Evolutionary conservation across 2,888 invertebrate species (phyloP).

Genomic region (Pristionchus entomophagus): DNA sequence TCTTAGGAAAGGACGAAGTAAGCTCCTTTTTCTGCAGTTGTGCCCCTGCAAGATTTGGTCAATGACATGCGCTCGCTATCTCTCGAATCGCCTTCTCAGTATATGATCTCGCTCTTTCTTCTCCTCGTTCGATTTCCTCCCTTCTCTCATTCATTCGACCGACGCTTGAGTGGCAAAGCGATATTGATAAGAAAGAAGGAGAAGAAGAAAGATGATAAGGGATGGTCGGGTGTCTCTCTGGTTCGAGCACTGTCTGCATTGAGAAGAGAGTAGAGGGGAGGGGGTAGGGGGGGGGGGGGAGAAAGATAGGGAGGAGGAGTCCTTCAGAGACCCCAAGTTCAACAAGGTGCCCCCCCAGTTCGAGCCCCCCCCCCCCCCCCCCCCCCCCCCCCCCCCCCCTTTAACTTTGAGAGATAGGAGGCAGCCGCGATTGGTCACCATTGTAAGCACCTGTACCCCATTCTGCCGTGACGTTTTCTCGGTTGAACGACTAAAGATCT

Average conservation of each 20-base stretch:
- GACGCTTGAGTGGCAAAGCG: background rate
- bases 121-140: background rate
- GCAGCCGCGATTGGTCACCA: no score
- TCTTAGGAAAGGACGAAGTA: background rate
- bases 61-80: background rate
- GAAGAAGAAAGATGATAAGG: background rate
- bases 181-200: conserved; percentile 1
- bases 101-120: background rate
- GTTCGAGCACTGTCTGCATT: background rate
- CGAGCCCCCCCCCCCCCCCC: background rate
- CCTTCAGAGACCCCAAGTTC: conserved; percentile 16
- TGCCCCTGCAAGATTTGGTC: no score
- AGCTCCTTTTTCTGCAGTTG: background rate
- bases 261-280: background rate
- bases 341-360: background rate
- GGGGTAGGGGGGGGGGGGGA: background rate
- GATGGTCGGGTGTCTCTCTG: background rate
- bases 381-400: background rate
- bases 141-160: background rate
- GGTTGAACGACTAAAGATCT: background rate
- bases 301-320: background rate
- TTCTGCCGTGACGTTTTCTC: no score
- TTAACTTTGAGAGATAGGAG: background rate
- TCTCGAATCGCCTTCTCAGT: background rate
- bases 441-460: background rate